Conservation (phyloP, 2,888 invertebrate genomes). For the Eilema caniola region DNA sequence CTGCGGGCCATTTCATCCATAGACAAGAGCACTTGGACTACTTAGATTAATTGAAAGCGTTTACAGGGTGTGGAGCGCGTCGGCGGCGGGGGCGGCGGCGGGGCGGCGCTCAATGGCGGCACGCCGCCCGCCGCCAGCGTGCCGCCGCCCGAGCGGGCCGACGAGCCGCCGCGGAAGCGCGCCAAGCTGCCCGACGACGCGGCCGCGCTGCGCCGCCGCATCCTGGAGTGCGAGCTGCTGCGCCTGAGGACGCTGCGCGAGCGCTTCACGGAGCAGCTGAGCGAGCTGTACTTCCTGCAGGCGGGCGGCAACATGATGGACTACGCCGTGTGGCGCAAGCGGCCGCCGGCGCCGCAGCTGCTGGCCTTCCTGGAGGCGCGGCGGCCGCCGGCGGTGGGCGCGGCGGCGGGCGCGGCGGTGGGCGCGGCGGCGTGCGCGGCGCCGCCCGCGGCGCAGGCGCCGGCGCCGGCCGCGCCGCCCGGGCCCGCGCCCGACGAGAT, state of each 20-base stretch:
- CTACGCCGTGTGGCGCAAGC: constrained; percentile 93
- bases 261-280: constrained; percentile 91
- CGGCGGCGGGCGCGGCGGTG: constrained; percentile 88
- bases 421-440: constrained; percentile 65
- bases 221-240: constrained; percentile 91
- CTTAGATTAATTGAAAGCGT: neutral
- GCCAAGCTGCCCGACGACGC: constrained; percentile 63
- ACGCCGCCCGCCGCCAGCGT: constrained; percentile 52
- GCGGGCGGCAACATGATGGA: constrained; percentile 96
- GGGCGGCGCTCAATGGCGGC: constrained; percentile 59
- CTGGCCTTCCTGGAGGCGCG: constrained; percentile 92
- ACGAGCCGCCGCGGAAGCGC: constrained; percentile 75
- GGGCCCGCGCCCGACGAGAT: constrained; percentile 81
- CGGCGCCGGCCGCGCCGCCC: constrained; percentile 33
- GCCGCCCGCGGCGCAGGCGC: constrained; percentile 33
- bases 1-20: too few species aligned
- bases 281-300: constrained; percentile 95
- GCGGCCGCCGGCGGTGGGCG: constrained; percentile 85
- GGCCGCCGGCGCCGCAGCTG: constrained; percentile 92
- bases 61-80: constrained; percentile 75
- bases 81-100: constrained; percentile 53
- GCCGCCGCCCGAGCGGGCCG: constrained; percentile 57
- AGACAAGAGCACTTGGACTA: too few species aligned
- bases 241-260: constrained; percentile 89
- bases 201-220: constrained; percentile 87